phyloP scores from a whole-genome alignment of 2,888 invertebrate species.

The Salpingus planirostris region DNA sequence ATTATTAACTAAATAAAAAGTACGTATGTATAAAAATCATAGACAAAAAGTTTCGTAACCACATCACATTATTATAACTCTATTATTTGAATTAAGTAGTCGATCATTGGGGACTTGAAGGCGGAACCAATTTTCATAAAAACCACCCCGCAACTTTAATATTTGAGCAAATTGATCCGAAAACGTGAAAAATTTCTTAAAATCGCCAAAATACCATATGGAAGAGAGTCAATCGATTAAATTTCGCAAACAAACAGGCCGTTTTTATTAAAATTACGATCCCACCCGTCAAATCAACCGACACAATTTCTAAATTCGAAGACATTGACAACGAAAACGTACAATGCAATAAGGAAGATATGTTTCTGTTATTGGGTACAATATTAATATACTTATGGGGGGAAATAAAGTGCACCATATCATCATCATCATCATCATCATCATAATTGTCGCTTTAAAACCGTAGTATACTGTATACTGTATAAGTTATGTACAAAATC shows the following conservation, averaged over 20 bases:
- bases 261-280: too few relatives aligned
- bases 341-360: conserved; percentile 36
- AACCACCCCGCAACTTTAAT: too few relatives aligned
- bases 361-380: conserved; percentile 23
- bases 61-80: conserved; percentile 3
- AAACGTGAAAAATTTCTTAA: too few relatives aligned
- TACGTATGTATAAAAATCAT: conserved; percentile 10
- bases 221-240: too few relatives aligned
- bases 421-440: neutral
- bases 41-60: too few relatives aligned
- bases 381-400: neutral
- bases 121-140: too few relatives aligned
- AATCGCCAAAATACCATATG: too few relatives aligned
- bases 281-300: too few relatives aligned
- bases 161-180: too few relatives aligned
- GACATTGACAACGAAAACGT: conserved; percentile 36
- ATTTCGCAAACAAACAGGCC: too few relatives aligned
- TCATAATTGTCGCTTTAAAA: conserved; percentile 1
- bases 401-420: neutral
- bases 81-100: too few relatives aligned
- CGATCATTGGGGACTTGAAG: too few relatives aligned
- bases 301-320: conserved; percentile 30
- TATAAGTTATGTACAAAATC: conserved; percentile 30
- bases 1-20: conserved; percentile 17
- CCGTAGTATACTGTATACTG: conserved; percentile 27